Percentiles rank a stretch among this genome's conserved stretches.
phyloP scores from a whole-genome alignment of 2,888 invertebrate genomes.

The Tromatobia lineatoria region DNA sequence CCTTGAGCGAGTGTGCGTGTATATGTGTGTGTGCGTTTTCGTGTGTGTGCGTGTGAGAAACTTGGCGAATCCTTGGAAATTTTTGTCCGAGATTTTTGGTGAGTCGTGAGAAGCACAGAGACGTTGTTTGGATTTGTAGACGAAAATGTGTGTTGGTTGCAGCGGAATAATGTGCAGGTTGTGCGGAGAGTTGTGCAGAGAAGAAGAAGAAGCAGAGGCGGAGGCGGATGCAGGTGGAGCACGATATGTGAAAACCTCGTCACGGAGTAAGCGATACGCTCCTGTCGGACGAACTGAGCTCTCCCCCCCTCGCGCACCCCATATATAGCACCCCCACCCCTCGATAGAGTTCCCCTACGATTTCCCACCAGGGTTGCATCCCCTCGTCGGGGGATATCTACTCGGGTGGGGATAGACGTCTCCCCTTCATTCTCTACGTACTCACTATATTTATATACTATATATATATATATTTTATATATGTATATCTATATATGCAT shows the following conservation, averaged over 20 bases:
- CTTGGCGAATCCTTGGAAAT: constrained; percentile 13
- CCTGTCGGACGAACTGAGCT: constrained; percentile 84
- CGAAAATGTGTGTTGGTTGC: neutral
- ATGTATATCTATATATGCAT: constrained; percentile 5
- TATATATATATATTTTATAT: neutral
- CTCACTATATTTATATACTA: neutral
- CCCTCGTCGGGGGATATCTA: constrained; percentile 72
- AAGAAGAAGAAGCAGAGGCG: constrained; percentile 23
- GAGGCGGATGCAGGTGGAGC: constrained; percentile 55
- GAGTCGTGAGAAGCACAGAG: constrained; percentile 8
- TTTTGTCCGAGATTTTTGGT: neutral
- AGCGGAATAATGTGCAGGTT: constrained; percentile 9
- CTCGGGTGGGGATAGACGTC: constrained; percentile 77
- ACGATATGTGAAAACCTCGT: constrained; percentile 71
- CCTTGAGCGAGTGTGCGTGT: constrained; percentile 20
- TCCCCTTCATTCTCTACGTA: constrained; percentile 23
- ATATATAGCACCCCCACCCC: constrained; percentile 85
- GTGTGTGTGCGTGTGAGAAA: neutral
- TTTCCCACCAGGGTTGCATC: constrained; percentile 74
- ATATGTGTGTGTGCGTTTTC: neutral
- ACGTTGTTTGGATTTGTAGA: neutral
- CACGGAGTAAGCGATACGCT: constrained; percentile 82
- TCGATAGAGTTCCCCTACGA: constrained; percentile 76
- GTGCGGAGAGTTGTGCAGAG: constrained; percentile 21
- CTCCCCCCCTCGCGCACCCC: constrained; percentile 83